Base-by-base conservation (phyloP, 2,797 vertebrate species). In the Sebastiscus tertius region DNA sequence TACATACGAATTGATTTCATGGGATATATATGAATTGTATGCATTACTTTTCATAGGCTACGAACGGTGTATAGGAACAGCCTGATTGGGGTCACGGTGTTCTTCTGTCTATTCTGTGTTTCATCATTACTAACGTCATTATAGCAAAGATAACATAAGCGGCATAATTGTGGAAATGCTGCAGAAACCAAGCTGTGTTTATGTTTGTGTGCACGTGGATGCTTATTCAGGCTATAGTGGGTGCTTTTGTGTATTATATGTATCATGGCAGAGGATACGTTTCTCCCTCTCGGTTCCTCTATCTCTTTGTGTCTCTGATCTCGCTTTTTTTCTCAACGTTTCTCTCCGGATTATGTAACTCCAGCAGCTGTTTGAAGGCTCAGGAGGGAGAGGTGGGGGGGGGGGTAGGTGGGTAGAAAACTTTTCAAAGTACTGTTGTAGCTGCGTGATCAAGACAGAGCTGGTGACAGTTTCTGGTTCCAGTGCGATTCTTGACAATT, bases 301-400 rank as follows among this genome's bases (percentile, higher is more conserved):
- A 27, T 78, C 49, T 33, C 66, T 85, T 31, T 75, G 52, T 36
- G 31, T 63, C 77, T 88, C 81, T 83, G 80, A 83, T 87, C 75
- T 82, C 0, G 8, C 67, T 42, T 79, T 83, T 83, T 81, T 87
- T 72, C 74, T 83, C 67, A 66, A 42, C 26, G 54, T 64, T 79
- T 56, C 85, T 77, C 77, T 60, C 85, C 42, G 79, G 55, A 68
- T 95, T 95, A 92, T 86, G 84, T 93, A 94, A 95, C 92, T 92
- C 89, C 90, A 86, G 92, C 83, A 92, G 87, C 86, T 89, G 92
- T 91, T 93, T 93, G 91, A 94, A 94, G 92, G 86, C 75, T 20
- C 77, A 65, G 80, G 63, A 70, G 69, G 9, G 39, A 13, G 62
- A 22, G 54, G 26, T 16, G 54, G 22, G 29, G 70, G 87, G 76